Percentiles rank a stretch among this genome's conserved stretches.
Conservation (phyloP, 2,888 invertebrate species). For the Biston betularia region DNA sequence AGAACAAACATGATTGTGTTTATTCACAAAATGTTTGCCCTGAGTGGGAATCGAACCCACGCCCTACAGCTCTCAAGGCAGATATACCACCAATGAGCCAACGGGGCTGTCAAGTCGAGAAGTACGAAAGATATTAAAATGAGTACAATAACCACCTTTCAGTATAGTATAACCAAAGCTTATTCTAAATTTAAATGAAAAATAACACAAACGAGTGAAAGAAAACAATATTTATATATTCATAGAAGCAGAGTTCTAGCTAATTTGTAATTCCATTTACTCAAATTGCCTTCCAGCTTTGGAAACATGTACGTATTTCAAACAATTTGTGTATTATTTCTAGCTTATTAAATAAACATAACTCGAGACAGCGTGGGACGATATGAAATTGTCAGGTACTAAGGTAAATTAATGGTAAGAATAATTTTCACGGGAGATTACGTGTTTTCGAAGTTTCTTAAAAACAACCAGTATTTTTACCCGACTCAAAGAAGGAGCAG, state of each 20-base stretch:
- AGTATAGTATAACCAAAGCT: too few species aligned
- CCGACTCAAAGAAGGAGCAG: too few species aligned
- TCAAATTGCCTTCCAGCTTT: conserved; percentile 4
- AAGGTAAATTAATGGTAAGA: neutral
- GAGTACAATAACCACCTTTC: too few species aligned
- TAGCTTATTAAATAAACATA: conserved; percentile 6
- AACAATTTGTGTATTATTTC: conserved; percentile 13
- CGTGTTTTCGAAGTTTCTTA: too few species aligned
- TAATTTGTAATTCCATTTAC: conserved; percentile 11
- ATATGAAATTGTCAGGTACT: conserved; percentile 2
- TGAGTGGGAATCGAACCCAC: too few species aligned
- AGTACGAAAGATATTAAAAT: too few species aligned
- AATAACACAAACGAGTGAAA: neutral
- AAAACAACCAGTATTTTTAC: too few species aligned
- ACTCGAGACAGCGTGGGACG: conserved; percentile 7
- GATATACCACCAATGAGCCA: too few species aligned
- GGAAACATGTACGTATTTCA: neutral
- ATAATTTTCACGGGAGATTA: neutral
- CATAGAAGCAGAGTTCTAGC: conserved; percentile 1
- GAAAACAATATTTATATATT: conserved; percentile 8
- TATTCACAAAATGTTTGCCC: too few species aligned
- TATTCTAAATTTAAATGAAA: neutral
- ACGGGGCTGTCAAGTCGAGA: too few species aligned
- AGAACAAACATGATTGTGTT: too few species aligned
- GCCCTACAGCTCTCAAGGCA: too few species aligned